phyloP scores from a whole-genome alignment of 2,888 invertebrate species.

The Barypeithes pellucidus region DNA sequence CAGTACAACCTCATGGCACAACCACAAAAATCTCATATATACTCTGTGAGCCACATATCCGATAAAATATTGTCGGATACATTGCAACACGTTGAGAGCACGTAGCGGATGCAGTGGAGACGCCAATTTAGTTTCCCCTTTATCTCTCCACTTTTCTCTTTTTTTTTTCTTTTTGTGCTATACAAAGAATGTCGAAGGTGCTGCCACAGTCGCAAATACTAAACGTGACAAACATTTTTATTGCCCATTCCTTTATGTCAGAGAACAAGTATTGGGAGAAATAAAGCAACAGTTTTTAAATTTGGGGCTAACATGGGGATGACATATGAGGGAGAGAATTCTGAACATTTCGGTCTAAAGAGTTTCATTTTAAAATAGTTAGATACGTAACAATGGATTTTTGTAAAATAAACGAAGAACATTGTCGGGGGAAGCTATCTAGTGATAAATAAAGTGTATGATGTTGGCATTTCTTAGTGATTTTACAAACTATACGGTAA shows the following conservation, averaged over 20 bases:
- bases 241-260: constrained; percentile 1
- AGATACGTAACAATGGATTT: no score
- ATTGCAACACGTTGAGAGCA: constrained; percentile 14
- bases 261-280: background rate
- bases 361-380: background rate
- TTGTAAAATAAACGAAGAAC: no score
- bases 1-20: no score
- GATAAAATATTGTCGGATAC: constrained; percentile 7
- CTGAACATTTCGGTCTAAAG: no score
- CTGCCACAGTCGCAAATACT: constrained; percentile 44
- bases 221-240: constrained; percentile 42
- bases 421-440: no score
- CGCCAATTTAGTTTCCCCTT: constrained; percentile 25
- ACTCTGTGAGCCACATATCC: background rate
- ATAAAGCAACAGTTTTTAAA: constrained; percentile 6
- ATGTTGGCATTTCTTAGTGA: no score
- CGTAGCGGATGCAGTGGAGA: constrained; percentile 14
- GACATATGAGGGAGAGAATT: no score
- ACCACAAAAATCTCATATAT: background rate
- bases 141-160: constrained; percentile 2
- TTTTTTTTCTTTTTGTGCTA: constrained; percentile 5
- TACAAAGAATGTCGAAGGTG: constrained; percentile 23
- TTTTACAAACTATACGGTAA: no score
- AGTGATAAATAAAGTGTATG: no score
- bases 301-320: background rate